These are phyloP conservation scores for Clusia tigrina DNA, from an alignment of 2,888 invertebrate species.

Conservation along the genomic window DNA sequence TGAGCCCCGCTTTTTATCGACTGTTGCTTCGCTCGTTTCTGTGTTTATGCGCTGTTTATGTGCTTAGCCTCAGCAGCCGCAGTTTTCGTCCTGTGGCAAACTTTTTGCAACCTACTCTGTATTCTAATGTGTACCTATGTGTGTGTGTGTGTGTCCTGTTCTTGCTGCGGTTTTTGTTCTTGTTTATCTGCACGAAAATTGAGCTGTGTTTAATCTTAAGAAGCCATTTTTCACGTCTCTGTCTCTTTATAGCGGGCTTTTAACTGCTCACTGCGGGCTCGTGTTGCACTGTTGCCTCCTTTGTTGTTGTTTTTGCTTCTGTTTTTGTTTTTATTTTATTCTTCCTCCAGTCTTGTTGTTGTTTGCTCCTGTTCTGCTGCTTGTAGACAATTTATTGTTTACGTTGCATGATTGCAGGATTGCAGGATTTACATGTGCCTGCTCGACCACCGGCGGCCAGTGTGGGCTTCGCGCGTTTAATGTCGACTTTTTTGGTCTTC, in stretches of 20 bases:
- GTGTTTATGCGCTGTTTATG: slow-evolving; percentile 21
- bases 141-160: no score
- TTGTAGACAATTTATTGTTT: neutral
- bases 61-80: slow-evolving; percentile 6
- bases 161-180: neutral
- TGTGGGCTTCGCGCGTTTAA: slow-evolving; percentile 19
- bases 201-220: neutral
- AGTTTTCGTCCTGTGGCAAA: neutral
- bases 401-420: no score
- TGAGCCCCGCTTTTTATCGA: neutral
- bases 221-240: neutral
- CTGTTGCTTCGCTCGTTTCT: neutral
- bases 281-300: neutral
- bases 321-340: neutral
- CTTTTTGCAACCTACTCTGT: no score
- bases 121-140: no score
- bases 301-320: neutral
- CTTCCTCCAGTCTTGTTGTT: no score
- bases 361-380: neutral
- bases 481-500: slow-evolving; percentile 21
- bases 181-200: neutral
- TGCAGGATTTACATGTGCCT: neutral
- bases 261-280: neutral
- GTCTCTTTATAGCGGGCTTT: neutral
- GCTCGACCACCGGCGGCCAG: neutral